Conservation (phyloP, 2,797 vertebrate genomes). For the Eulemur coronatus region DNA sequence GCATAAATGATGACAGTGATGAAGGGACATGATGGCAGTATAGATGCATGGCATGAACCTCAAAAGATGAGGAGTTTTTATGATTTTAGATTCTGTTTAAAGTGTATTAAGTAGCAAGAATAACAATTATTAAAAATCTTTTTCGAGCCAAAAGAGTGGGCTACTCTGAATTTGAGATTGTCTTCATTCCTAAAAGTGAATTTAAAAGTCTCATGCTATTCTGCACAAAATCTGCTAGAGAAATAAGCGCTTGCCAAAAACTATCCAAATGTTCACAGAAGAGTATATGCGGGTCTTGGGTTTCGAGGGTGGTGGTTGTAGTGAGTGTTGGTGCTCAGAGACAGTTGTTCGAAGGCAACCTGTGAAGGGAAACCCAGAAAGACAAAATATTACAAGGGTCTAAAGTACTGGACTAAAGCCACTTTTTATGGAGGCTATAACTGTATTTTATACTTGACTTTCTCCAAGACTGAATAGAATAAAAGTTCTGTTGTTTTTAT, state of each 20-base stretch:
- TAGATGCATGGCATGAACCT: neutral
- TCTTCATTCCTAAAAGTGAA: slow-evolving; percentile 15
- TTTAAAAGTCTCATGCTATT: neutral
- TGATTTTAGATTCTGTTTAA: neutral
- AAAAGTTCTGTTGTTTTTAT: neutral
- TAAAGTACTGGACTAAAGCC: neutral
- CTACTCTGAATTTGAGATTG: neutral
- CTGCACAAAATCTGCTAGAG: neutral
- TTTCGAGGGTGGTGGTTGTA: neutral
- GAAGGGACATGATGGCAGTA: neutral
- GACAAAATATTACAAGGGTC: neutral
- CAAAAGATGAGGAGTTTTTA: neutral
- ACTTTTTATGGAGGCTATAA: neutral
- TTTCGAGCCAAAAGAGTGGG: neutral
- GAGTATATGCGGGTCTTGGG: neutral
- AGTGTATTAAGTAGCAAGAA: neutral
- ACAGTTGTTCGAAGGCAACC: neutral
- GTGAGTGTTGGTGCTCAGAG: neutral
- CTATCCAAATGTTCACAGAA: neutral
- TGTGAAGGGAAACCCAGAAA: neutral
- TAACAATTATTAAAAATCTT: neutral
- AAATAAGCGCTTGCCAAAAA: neutral
- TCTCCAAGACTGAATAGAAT: slow-evolving; percentile 18
- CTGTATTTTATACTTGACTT: slow-evolving; percentile 26
- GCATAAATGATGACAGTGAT: neutral